A percentile compares a stretch with the other conserved stretches of the same genome.
Evolutionary conservation across 2,113 vertebrate species (phyloP).

Genomic region (Leucopsar rothschildi): DNA sequence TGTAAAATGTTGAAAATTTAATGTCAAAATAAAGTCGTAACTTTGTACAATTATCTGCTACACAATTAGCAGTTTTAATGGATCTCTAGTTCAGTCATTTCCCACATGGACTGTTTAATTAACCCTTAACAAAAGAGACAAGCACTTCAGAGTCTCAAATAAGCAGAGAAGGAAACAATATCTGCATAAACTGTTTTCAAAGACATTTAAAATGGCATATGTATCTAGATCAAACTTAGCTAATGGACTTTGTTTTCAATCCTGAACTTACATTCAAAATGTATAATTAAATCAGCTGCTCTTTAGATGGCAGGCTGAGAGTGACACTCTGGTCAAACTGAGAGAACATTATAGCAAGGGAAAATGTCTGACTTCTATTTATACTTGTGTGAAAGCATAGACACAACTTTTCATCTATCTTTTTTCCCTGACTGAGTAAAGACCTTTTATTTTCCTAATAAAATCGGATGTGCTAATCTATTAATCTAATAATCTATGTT

Average conservation of each 20-base stretch:
- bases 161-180: not conserved
- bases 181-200: not conserved
- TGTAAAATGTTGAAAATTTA: not conserved
- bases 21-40: not conserved
- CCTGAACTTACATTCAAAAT: not conserved
- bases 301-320: not conserved
- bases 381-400: not conserved
- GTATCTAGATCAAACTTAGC: not conserved
- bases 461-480: not conserved
- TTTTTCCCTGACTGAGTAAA: not conserved
- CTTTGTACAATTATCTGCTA: not conserved
- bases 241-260: not conserved
- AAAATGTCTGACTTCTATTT: not conserved
- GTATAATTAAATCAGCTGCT: not conserved
- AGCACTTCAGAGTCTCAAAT: not conserved
- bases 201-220: not conserved
- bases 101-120: constrained; percentile 13
- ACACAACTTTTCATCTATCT: not conserved
- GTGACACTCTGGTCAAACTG: not conserved
- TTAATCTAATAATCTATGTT: not conserved
- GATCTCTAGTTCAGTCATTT: constrained; percentile 13
- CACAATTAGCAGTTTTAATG: constrained; percentile 16
- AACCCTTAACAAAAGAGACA: constrained; percentile 1
- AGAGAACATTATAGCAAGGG: not conserved
- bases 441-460: not conserved